These are phyloP conservation scores for Drosophila nebulosa DNA, from an alignment of 1,140 invertebrate species.

Conservation along the genomic window DNA sequence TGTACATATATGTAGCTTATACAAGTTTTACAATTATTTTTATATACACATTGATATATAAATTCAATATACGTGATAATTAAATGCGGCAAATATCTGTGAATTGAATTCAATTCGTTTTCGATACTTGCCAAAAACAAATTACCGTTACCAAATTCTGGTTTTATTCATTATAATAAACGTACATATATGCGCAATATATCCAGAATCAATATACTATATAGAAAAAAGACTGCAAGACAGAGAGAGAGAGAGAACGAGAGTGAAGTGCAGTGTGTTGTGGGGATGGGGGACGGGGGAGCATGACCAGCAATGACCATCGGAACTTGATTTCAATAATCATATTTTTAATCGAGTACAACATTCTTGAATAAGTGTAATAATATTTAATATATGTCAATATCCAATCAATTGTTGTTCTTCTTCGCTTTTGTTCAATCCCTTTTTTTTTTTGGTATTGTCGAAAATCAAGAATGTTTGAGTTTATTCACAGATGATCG, in stretches of 20 bases:
- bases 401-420: neutral
- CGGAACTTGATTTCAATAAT: neutral
- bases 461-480: neutral
- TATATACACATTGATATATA: neutral
- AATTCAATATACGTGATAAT: neutral
- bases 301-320: neutral
- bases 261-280: neutral
- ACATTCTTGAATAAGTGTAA: neutral
- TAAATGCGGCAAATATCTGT: conserved; percentile 5
- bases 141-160: conserved; percentile 3
- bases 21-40: neutral
- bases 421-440: neutral
- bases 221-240: neutral
- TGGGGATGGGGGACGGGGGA: too few species aligned
- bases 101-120: conserved; percentile 3
- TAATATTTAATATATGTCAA: neutral
- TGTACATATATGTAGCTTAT: neutral
- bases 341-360: neutral
- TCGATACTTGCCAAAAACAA: neutral
- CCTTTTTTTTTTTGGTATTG: neutral
- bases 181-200: conserved; percentile 1
- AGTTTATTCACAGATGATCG: neutral
- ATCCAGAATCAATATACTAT: neutral
- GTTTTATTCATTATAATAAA: neutral
- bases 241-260: neutral